These are phyloP conservation scores for Gortyna flavago DNA, from an alignment of 2,888 invertebrate species.

Conservation along the genomic window DNA sequence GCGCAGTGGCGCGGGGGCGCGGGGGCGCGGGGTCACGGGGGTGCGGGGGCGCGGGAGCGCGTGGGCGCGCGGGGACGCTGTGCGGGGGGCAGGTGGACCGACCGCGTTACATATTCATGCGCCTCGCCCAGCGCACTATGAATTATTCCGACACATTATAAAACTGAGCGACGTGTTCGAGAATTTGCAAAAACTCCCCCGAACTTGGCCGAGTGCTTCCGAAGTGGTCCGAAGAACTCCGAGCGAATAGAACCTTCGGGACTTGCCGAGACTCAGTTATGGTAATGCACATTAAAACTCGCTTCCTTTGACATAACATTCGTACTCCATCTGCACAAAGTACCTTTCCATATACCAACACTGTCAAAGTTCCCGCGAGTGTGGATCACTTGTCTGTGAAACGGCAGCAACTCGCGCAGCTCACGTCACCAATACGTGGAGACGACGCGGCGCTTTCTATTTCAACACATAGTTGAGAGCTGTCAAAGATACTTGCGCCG, in stretches of 20 bases:
- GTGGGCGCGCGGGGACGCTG: not conserved
- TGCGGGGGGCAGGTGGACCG: conserved; percentile 46
- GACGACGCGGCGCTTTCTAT: conserved; percentile 22
- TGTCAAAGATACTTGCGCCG: conserved; percentile 4
- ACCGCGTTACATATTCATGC: conserved; percentile 71
- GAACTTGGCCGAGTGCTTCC: conserved; percentile 42
- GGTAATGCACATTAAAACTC: conserved; percentile 46
- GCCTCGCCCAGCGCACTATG: conserved; percentile 68
- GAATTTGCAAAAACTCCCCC: conserved; percentile 60
- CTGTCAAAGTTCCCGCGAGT: not conserved
- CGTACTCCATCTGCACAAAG: not conserved
- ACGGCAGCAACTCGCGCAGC: not conserved
- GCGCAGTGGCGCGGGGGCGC: conserved; percentile 4
- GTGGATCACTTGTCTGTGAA: not conserved
- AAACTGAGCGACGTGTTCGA: conserved; percentile 66
- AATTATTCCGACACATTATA: conserved; percentile 76
- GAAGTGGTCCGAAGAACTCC: conserved; percentile 25
- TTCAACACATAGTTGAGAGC: conserved; percentile 10
- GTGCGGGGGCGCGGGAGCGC: not conserved
- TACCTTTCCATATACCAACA: not conserved
- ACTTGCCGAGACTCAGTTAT: conserved; percentile 28
- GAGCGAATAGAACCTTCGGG: conserved; percentile 13
- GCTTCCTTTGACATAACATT: conserved; percentile 28
- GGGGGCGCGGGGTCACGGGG: not conserved
- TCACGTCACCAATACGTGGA: conserved; percentile 8